Evolutionary conservation across 2,797 vertebrate genomes (phyloP), one percentile per base, ranked within the genome.

Genomic region (Lemur catta): DNA sequence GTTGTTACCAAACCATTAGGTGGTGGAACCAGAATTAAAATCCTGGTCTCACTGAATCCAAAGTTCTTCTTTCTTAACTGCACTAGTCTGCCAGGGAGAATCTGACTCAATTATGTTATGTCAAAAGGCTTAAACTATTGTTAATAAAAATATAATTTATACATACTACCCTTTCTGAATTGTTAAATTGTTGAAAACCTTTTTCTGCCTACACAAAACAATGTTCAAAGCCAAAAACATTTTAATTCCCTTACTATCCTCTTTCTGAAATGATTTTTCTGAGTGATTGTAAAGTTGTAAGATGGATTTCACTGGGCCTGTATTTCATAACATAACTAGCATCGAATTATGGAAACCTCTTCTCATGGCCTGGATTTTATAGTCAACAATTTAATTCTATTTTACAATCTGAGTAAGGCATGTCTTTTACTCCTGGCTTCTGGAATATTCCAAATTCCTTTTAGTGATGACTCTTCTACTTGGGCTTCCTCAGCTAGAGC

Each of bases 361-460:
- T 89, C 89, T 65, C 87, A 85, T 79, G 89, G 48, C 57, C 43
- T 89, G 50, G 41, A 75, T 92, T 91, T 96, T 85, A 72, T 65
- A 75, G 93, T 93, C 48, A 74, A 59, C 33, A 59, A 82, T 93
- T 96, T 74, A 78, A 72, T 91, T 76, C 33, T 55, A 24, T 93
- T 93, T 93, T 84, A 57, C 71, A 78, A 87, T 72, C 61, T 80
- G 75, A 93, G 33, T 61, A 82, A 88, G 89, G 28, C 59, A 79
- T 76, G 65, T 41, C 71, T 69, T 94, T 95, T 75, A 52, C 72
- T 92, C 28, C 78, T 52, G 78, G 78, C 80, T 65, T 93, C 76
- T 93, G 90, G 65, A 96, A 92, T 92, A 95, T 82, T 95, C 65
- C 55, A 92, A 81, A 81, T 93, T 94, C 24, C 43, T 97, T 94